These are phyloP conservation scores for Subanguina moxae DNA, from an alignment of 1,140 invertebrate species.

Conservation along the genomic window DNA sequence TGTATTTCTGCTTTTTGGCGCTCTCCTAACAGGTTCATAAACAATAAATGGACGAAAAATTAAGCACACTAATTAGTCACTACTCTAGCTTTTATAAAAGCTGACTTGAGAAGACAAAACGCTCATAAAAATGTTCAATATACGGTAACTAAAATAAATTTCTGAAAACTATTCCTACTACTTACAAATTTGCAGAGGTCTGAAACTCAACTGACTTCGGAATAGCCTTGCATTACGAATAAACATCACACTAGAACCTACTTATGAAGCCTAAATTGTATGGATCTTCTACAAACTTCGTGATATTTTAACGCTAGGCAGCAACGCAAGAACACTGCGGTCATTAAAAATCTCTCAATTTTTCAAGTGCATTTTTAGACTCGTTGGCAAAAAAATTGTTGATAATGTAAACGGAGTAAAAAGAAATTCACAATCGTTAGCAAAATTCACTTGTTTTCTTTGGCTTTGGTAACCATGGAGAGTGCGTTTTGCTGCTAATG, in stretches of 20 bases:
- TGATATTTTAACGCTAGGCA: background rate
- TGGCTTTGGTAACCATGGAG: too few species aligned
- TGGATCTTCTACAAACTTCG: background rate
- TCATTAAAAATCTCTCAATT: too few species aligned
- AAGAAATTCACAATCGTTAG: too few species aligned
- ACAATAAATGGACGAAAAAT: conserved; percentile 2
- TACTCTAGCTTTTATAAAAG: conserved; percentile 33
- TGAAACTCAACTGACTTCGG: conserved; percentile 9
- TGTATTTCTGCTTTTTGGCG: conserved; percentile 49
- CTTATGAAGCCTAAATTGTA: background rate
- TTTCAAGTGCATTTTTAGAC: too few species aligned
- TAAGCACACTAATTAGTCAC: conserved; percentile 3
- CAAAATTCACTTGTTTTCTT: too few species aligned
- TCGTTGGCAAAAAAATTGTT: too few species aligned
- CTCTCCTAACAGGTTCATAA: conserved; percentile 43
- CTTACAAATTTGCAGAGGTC: conserved; percentile 8
- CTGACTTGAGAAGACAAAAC: conserved; percentile 37
- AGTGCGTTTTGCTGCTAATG: too few species aligned
- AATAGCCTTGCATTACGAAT: background rate
- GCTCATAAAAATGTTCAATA: conserved; percentile 27
- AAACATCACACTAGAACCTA: background rate
- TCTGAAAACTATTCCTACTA: background rate
- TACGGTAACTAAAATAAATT: conserved; percentile 13
- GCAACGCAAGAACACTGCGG: too few species aligned
- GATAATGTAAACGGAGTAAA: too few species aligned